Conservation (phyloP, 1,140 invertebrate species). For the Chelonus insularis region DNA sequence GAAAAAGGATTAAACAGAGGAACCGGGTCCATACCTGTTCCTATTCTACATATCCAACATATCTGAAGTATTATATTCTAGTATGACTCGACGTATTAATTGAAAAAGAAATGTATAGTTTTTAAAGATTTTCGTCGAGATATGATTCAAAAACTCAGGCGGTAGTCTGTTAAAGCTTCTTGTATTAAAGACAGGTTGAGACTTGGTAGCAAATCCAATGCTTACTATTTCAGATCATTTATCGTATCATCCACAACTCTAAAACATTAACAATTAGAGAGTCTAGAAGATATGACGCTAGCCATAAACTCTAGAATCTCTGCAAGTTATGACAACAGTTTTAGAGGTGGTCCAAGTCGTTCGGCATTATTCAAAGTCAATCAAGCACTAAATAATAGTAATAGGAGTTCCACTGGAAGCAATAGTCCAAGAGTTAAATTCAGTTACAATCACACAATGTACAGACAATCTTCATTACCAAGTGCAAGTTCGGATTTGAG, state of each 20-base stretch:
- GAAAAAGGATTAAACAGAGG: conserved; percentile 55
- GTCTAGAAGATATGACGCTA: conserved; percentile 57
- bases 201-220: conserved; percentile 66
- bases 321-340: conserved; percentile 70
- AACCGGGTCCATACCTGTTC: conserved; percentile 59
- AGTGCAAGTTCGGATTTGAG: conserved; percentile 72
- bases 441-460: conserved; percentile 64
- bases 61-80: conserved; percentile 89
- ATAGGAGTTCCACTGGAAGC: conserved; percentile 37
- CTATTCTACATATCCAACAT: conserved; percentile 70
- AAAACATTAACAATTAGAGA: conserved; percentile 62
- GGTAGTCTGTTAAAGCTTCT: conserved; percentile 83
- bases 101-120: conserved; percentile 86
- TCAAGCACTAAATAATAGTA: no score
- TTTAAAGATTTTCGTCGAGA: conserved; percentile 88
- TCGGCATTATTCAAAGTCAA: conserved; percentile 73
- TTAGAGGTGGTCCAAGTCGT: conserved; percentile 67
- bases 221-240: conserved; percentile 70
- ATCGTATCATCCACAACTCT: conserved; percentile 69
- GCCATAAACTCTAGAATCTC: conserved; percentile 57
- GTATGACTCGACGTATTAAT: conserved; percentile 73
- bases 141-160: conserved; percentile 84
- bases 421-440: conserved; percentile 66
- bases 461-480: conserved; percentile 70
- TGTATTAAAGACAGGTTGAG: conserved; percentile 83